Conservation (phyloP, 2,113 vertebrate species). For the Pongo pygmaeus region DNA sequence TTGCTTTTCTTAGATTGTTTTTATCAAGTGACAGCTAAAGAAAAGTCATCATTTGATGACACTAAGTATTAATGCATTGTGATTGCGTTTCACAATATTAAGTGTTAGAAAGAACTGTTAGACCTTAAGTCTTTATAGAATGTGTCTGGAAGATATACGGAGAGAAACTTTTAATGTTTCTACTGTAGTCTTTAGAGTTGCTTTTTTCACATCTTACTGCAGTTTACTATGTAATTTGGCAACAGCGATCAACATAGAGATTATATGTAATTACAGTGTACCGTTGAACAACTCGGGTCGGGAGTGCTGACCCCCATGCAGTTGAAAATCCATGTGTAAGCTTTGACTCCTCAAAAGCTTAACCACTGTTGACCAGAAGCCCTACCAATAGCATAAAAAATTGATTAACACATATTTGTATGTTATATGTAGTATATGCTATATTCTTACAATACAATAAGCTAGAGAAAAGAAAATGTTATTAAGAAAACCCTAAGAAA, state of each 20-base stretch:
- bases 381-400: neutral
- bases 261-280: neutral
- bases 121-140: neutral
- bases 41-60: neutral
- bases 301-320: neutral
- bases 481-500: neutral
- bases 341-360: neutral
- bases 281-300: neutral
- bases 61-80: neutral
- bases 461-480: neutral
- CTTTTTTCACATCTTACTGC: neutral
- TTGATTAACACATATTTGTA: neutral
- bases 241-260: neutral
- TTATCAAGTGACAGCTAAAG: neutral
- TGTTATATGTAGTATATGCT: neutral
- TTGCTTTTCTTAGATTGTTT: slow-evolving; percentile 6
- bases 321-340: neutral
- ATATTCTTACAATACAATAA: neutral
- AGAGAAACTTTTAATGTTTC: neutral
- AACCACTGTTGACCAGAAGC: neutral
- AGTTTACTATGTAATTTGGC: neutral
- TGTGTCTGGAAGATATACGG: neutral
- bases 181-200: neutral
- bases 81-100: neutral
- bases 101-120: neutral